Evolutionary conservation across 2,888 invertebrate species (phyloP), one percentile per base, ranked within the genome.

Genomic region (Trachelus stipa): DNA sequence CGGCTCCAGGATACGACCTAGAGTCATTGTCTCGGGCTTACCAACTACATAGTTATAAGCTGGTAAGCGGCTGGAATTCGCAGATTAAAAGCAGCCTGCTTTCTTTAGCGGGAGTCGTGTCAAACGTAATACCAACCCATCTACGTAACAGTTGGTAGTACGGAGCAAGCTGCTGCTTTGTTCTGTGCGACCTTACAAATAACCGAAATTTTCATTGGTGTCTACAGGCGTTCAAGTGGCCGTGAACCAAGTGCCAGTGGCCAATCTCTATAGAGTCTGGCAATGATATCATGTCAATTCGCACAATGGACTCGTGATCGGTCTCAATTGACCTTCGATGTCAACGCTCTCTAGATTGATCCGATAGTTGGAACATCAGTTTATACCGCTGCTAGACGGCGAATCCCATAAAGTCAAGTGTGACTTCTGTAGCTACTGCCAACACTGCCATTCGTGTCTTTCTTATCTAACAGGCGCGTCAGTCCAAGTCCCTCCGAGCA

Each of bases 11-110:
- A 85, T 86, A 82, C 81, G 82, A 83, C 83, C 83, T 78, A 81
- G 77, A 37, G 80, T 83, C 83, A 87, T 89, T 89, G 88, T 88
- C 85, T 85, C 81, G 79, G 81, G 85, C 87, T 88, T 85, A 85
- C 73, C 76, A 73, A 81, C 76, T 84, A 85, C 82, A 85, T 80
- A 81, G 83, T 82, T 83, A 84, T 85, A 84, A 87, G 84, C 85
- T 79, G 79, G 56, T 83, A 81, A 83, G 80, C 81, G 80, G 81
- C 79, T 79, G 82, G 80, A 86, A 86, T 83, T 83, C 82, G 73
- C 78, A 84, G 83, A 88, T 88, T 87, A 81, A 79, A 79, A 79
- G 79, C 76, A 40, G 37, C 40, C 73, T 73, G 77, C 79, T 80
- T 84, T 82, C 83, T 82, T 85, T 30, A 33, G 33, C 80, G 82